Evolutionary conservation across 2,797 vertebrate genomes (phyloP).

Genomic region (Salmo trutta): DNA sequence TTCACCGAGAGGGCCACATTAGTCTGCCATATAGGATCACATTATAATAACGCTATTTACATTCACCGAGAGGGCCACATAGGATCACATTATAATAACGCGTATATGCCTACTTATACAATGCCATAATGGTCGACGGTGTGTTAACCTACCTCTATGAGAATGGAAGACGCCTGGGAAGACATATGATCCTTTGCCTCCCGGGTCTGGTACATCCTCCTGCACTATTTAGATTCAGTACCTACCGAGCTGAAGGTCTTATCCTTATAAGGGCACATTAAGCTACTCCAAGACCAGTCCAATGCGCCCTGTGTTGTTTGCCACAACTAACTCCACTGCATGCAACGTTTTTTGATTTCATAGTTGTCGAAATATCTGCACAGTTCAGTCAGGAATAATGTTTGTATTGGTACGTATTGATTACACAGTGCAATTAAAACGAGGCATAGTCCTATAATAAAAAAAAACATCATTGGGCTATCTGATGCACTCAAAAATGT

Average conservation of each 20-base stretch:
- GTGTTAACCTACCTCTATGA: not conserved
- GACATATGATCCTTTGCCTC: not conserved
- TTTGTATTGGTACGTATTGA: not conserved
- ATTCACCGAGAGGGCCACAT: too few relatives aligned
- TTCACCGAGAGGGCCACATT: too few relatives aligned
- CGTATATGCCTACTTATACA: not conserved
- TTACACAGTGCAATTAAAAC: not conserved
- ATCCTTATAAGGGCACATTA: not conserved
- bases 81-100: not conserved
- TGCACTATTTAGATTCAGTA: not conserved
- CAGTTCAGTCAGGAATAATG: not conserved
- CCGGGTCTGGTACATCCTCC: not conserved
- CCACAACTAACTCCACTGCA: not conserved
- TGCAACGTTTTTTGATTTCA: not conserved
- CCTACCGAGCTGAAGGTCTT: too few relatives aligned
- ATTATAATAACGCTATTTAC: not conserved
- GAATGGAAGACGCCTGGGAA: not conserved
- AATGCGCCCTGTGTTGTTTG: not conserved
- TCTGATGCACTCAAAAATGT: not conserved
- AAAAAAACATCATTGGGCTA: not conserved
- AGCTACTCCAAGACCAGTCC: not conserved
- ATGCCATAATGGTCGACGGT: not conserved
- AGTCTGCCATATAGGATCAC: too few relatives aligned
- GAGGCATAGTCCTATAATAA: not conserved
- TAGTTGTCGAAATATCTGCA: not conserved